phyloP scores from a whole-genome alignment of 1,140 invertebrate genomes.

The Drosophila rhopaloa region DNA sequence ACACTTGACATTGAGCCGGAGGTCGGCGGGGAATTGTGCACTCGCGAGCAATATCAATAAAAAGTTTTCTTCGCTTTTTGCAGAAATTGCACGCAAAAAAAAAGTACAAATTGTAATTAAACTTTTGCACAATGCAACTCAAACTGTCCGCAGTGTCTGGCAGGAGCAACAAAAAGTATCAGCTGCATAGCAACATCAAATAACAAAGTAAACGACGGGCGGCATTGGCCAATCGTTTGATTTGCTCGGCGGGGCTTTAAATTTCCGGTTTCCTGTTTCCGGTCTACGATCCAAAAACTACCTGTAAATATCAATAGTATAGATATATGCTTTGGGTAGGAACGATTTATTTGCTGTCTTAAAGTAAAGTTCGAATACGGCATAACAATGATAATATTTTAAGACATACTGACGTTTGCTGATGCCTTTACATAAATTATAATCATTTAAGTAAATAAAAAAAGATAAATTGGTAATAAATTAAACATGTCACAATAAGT shows the following conservation, averaged over 20 bases:
- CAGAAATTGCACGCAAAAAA: constrained; percentile 59
- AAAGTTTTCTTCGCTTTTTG: constrained; percentile 68
- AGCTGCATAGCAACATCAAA: constrained; percentile 74
- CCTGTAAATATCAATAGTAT: constrained; percentile 6
- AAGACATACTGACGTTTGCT: neutral
- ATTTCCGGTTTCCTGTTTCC: constrained; percentile 80
- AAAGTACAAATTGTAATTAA: constrained; percentile 73
- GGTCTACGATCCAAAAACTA: constrained; percentile 8
- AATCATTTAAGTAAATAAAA: too few species aligned
- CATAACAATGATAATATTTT: neutral
- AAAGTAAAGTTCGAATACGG: neutral
- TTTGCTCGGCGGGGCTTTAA: constrained; percentile 75
- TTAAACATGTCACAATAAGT: too few species aligned
- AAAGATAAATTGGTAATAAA: too few species aligned
- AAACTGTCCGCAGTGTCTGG: constrained; percentile 78
- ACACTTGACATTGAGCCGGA: constrained; percentile 71
- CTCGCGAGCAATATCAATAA: constrained; percentile 76
- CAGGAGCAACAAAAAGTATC: constrained; percentile 22
- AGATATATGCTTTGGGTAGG: neutral
- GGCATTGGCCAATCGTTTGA: constrained; percentile 56
- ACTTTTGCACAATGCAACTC: constrained; percentile 75
- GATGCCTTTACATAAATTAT: too few species aligned
- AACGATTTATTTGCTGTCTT: too few species aligned
- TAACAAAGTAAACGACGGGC: constrained; percentile 50
- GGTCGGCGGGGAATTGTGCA: constrained; percentile 12